Conservation (phyloP, 2,797 vertebrate genomes). For the Typhlichthys subterraneus region DNA sequence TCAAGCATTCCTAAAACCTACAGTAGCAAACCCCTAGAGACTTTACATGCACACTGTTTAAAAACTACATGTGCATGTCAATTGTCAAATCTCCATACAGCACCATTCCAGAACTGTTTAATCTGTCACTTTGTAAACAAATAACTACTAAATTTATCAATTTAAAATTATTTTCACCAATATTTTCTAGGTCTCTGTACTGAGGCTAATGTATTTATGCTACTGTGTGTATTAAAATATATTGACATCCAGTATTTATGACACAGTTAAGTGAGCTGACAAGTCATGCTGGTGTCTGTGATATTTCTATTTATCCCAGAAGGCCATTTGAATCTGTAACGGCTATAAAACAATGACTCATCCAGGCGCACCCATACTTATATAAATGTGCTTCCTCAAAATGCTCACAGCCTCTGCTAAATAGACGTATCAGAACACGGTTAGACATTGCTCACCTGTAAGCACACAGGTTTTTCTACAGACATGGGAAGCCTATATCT, state of each 20-base stretch:
- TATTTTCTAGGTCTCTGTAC: not conserved
- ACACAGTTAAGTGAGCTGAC: not conserved
- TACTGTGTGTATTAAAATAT: slow-evolving; percentile 5
- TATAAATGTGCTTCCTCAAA: slow-evolving; percentile 48
- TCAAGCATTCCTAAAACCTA: not conserved
- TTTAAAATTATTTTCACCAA: not conserved
- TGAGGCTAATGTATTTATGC: not conserved
- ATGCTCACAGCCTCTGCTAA: slow-evolving; percentile 52
- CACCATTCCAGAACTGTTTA: not conserved
- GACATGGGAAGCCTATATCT: slow-evolving; percentile 12
- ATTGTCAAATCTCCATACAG: not conserved
- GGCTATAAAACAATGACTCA: slow-evolving; percentile 48
- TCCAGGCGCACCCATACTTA: slow-evolving; percentile 40
- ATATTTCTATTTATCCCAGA: slow-evolving; percentile 3
- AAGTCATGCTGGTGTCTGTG: slow-evolving; percentile 3
- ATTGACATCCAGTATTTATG: not conserved
- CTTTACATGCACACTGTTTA: slow-evolving; percentile 26
- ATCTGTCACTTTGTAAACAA: not conserved
- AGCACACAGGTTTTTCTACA: slow-evolving; percentile 15
- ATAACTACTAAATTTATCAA: not conserved
- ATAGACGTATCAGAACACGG: slow-evolving; percentile 21
- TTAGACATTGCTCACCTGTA: slow-evolving; percentile 49
- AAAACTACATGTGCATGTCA: not conserved
- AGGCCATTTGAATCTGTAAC: slow-evolving; percentile 19
- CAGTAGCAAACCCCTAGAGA: slow-evolving; percentile 33